Base-by-base conservation (phyloP, 2,113 vertebrate genomes). In the Neolamprologus variostigma region DNA sequence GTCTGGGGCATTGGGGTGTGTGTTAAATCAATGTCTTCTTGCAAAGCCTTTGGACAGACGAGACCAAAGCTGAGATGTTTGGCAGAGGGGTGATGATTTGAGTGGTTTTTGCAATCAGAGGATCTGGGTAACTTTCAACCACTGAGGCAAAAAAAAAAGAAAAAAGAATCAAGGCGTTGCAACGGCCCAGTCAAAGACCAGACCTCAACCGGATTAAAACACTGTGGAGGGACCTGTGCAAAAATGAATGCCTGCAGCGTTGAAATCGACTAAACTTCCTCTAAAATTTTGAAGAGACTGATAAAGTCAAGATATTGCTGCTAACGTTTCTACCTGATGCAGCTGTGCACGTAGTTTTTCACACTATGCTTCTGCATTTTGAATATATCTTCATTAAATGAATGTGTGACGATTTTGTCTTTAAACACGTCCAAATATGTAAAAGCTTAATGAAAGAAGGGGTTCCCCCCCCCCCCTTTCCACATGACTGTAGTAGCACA, bases 381-480 rank as follows among this genome's bases (percentile, higher is more conserved):
- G 37, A 42, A 42, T 71, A 23, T 0, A 1, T 26, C 14, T 71
- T 42, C n/a, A 23, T 45, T 42, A 71, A 71, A 71, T 42, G 35
- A 63, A 63, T 19, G 28, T 35, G 28, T 33, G 59, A 61, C 0
- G 9, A 73, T 42, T 14, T 14, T 23, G 35, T 40, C 21, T 40
- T 71, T 42, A 71, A 71, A 23, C 35, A 71, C 3, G 12, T 23
- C 13, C 37, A 42, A 40, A 42, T 71, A 42, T 16, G 66, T 4
- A 26, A 26, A 73, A 4, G 13, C 37, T 71, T 14, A 71, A 13
- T 42, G 37, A 71, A 71, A 71, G 37, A 26, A 42, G 12, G n/a
- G 23, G 12, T 23, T 1, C 0, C 9, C 37, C 4, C 1, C 1
- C 4, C 8, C 17, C 10, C 21, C 5, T 6, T 16, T 23, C n/a